These are phyloP conservation scores for Echeneis naucrates DNA, from an alignment of 2,797 vertebrate species.

Conservation along the genomic window DNA sequence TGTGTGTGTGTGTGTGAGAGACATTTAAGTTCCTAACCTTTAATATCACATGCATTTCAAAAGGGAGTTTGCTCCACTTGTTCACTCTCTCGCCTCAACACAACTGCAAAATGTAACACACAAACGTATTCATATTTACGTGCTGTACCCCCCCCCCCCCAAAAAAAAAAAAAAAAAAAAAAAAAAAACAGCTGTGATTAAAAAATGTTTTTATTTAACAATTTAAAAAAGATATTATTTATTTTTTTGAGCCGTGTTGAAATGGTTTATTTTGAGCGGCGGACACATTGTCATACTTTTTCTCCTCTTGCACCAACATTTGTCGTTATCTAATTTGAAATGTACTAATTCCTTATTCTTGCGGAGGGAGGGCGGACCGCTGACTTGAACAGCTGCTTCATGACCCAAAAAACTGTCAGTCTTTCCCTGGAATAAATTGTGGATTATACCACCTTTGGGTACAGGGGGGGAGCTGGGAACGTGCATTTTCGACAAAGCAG, in stretches of 20 bases:
- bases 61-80: slow-evolving; percentile 32
- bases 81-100: slow-evolving; percentile 22
- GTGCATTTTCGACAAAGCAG: slow-evolving; percentile 25
- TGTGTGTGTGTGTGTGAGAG: slow-evolving; percentile 1
- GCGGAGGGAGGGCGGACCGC: slow-evolving; percentile 84
- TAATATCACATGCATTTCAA: slow-evolving; percentile 43
- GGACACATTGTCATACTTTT: slow-evolving; percentile 75
- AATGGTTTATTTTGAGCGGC: slow-evolving; percentile 56
- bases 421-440: slow-evolving; percentile 94
- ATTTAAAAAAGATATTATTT: slow-evolving; percentile 19
- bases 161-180: too few relatives aligned
- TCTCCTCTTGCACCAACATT: slow-evolving; percentile 78
- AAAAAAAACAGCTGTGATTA: slow-evolving; percentile 25
- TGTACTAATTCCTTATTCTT: slow-evolving; percentile 91
- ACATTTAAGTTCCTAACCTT: slow-evolving; percentile 38
- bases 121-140: slow-evolving; percentile 30
- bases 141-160: too few relatives aligned
- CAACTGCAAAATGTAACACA: slow-evolving; percentile 40
- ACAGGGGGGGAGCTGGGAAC: too few relatives aligned
- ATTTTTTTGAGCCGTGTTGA: slow-evolving; percentile 26
- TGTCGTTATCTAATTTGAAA: slow-evolving; percentile 89
- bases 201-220: slow-evolving; percentile 27
- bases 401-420: slow-evolving; percentile 95
- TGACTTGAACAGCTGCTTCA: slow-evolving; percentile 92
- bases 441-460: slow-evolving; percentile 88